phyloP scores from a whole-genome alignment of 2,888 invertebrate genomes.

The Andrena praecox region DNA sequence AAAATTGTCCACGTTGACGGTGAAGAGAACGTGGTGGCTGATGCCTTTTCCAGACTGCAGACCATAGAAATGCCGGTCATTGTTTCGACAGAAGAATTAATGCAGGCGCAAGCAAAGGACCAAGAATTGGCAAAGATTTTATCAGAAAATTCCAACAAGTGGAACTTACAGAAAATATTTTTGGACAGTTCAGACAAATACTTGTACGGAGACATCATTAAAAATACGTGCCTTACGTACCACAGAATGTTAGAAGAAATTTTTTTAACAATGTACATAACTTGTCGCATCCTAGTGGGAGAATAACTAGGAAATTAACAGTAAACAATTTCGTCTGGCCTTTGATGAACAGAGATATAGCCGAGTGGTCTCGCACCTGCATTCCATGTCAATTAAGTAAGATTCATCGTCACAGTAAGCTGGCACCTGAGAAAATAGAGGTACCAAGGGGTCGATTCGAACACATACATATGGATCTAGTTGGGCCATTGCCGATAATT shows the following conservation, averaged over 20 bases:
- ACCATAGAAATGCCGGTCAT: slow-evolving; percentile 43
- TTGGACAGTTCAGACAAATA: slow-evolving; percentile 16
- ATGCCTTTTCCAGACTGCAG: slow-evolving; percentile 66
- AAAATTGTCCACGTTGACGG: slow-evolving; percentile 38
- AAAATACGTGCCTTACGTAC: slow-evolving; percentile 18
- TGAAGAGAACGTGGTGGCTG: slow-evolving; percentile 64
- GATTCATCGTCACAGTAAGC: slow-evolving; percentile 29
- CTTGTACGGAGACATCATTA: slow-evolving; percentile 9
- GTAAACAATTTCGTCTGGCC: slow-evolving; percentile 38
- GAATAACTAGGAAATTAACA: slow-evolving; percentile 12
- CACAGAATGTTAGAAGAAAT: neutral
- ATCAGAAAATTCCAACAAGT: neutral
- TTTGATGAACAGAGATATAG: slow-evolving; percentile 18
- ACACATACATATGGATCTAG: slow-evolving; percentile 17
- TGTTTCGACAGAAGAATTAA: slow-evolving; percentile 38
- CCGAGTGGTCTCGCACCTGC: slow-evolving; percentile 22
- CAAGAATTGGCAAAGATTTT: slow-evolving; percentile 28
- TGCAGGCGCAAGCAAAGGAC: slow-evolving; percentile 35
- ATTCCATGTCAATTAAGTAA: slow-evolving; percentile 18
- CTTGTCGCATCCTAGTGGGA: slow-evolving; percentile 27
- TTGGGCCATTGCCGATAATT: neutral
- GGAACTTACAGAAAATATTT: slow-evolving; percentile 35
- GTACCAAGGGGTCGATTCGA: slow-evolving; percentile 21
- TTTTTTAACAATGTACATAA: slow-evolving; percentile 17
- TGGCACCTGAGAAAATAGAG: neutral